Base-by-base conservation (phyloP, 2,888 invertebrate species). In the Cepaea hortensis region DNA sequence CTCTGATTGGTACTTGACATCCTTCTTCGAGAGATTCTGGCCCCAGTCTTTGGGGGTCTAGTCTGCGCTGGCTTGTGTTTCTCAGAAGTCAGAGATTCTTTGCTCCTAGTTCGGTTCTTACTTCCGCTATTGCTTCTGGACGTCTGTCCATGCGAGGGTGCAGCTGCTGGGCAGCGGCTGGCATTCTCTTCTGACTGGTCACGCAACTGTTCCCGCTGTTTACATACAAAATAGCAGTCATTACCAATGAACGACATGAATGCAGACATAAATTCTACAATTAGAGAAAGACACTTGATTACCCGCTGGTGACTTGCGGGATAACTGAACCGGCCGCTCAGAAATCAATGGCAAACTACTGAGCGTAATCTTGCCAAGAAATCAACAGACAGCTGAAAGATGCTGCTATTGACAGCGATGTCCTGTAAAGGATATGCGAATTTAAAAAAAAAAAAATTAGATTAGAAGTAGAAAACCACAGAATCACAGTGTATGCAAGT, bases 1-100 rank as follows among this genome's bases (percentile, higher is more conserved):
- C 86, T 86, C 48, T 88, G 88, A 50, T 88, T 88, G 11, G 88
- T 88, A 68, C 88, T 88, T 50, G 88, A 88, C 18, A 88, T 72
- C 1, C 88, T 83, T 0, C 87, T 84, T 3, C 88, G 80, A 7
- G 87, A 82, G 18, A 87, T 88, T 7, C 88, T 76, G 13, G 86
- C 65, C 3, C 65, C 62, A 11, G 79, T 46, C 35, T 75, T 73
- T 23, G 75, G 61, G 20, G 61, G 75, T 48, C 75, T 83, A 1
- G 85, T 23, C 50, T 65, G 20, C n/a, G 79, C 23, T n/a, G 46
- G 85, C 35, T 86, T 86, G 65, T 62, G 23, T 61, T 80, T 81
- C 11, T 46, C 75, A n/a, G 84, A 35, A 7, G 76, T 35, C 46
- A 46, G 65, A 35, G 76, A 76, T 15, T 84, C 84, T 76, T 85